Evolutionary conservation across 2,797 vertebrate species (phyloP), one percentile per base, ranked within the genome.

Genomic region (Hafferia zeledoni): DNA sequence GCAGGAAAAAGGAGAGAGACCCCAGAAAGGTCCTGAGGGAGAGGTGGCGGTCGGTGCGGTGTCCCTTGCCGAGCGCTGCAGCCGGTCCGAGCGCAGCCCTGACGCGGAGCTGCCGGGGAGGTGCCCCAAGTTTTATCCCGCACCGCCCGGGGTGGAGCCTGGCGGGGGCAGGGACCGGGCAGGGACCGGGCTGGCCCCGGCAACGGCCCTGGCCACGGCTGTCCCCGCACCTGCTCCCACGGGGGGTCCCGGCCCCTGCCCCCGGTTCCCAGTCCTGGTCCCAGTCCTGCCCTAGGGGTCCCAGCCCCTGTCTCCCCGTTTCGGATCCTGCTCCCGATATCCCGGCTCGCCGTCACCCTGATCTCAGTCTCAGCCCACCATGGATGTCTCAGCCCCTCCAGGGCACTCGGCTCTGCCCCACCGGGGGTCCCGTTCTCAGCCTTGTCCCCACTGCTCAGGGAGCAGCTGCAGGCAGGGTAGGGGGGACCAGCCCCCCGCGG

Each of bases 111-210:
- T 52, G 74, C 37, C 27, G 81, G 94, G 95, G 95, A 97, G 95
- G 97, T 89, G 97, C 96, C 89, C 39, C 87, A 96, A 96, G 96
- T 97, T 97, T 97, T 97, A 97, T 97, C 97, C 97, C 91, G 89
- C 93, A 89, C 83, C 83, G 82, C 81, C 94, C 90, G 61, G 96
- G 96, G 96, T 80, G 96, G 95, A 95, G 94, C 95, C 71, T 89
- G 87, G 39, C 90, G 79, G 91, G 89, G 91, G 94, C 83, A 86
- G 83, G 87, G 43, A 63, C 70, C 78, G 87, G 89, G 93, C 67
- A 87, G 84, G 57, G 80, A 89, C 80, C 80, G 82, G 65, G 65
- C 79, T 63, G 88, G 87, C 91, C 79, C 83, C 91, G 74, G 83
- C 87, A 31, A 57, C 85, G 68, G 74, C 86, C 31, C 61, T 70